Evolutionary conservation across 1,140 invertebrate genomes (phyloP).

Genomic region (Tenebrio molitor): DNA sequence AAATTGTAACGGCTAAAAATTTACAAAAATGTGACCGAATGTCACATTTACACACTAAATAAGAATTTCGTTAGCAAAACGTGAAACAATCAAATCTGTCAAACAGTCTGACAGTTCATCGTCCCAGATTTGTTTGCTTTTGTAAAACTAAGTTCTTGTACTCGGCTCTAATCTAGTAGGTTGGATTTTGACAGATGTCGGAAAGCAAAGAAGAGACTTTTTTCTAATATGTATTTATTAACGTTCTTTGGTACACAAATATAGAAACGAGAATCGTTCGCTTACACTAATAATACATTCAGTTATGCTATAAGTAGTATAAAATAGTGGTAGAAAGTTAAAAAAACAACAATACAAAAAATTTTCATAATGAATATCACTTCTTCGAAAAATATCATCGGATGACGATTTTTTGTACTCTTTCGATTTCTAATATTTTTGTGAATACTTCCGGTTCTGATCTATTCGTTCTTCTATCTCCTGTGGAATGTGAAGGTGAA

Average conservation of each 20-base stretch:
- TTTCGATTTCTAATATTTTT: background rate
- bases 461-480: slow-evolving; percentile 39
- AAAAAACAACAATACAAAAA: background rate
- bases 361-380: slow-evolving; percentile 10
- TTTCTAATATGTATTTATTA: slow-evolving; percentile 14
- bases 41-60: no score
- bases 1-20: no score
- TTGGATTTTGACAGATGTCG: no score
- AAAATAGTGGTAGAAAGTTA: background rate
- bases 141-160: no score
- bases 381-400: background rate
- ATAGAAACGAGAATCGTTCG: background rate
- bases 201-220: no score
- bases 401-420: background rate
- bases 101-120: no score
- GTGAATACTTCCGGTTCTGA: slow-evolving; percentile 7
- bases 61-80: no score
- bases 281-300: slow-evolving; percentile 36
- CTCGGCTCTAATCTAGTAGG: no score
- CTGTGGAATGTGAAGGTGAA: slow-evolving; percentile 68
- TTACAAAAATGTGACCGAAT: no score
- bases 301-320: background rate
- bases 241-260: slow-evolving; percentile 17
- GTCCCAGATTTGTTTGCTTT: no score
- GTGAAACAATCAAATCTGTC: no score